Evolutionary conservation across 2,888 invertebrate genomes (phyloP), one percentile per base, ranked within the genome.

Genomic region (Ditylenchus weischeri): DNA sequence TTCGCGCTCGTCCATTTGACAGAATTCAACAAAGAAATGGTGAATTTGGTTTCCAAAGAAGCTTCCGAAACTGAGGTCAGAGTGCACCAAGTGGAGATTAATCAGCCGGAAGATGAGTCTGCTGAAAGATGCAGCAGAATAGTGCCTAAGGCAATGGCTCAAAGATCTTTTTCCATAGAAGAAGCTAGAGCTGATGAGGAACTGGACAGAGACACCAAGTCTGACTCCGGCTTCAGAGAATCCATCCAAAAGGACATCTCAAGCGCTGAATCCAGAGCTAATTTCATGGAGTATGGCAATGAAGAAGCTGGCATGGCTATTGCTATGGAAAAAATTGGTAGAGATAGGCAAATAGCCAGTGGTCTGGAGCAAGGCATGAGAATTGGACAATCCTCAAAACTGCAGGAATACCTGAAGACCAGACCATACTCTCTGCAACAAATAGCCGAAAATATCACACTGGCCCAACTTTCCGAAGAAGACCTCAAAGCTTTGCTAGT

Each of bases 141-240:
- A 11, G 8, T 29, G 18, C 7, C 59, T 10, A 3, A 54, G 7
- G 57, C 10, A 15, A 47, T 47, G 23, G n/a, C 49, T 11, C 38
- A 43, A 49, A 36, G 43, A 23, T 15, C 49, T 18, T 38, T 43
- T 57, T 18, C 57, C 21, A 19, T 64, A 47, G 13, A 43, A 43
- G 43, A 43, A 15, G 43, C 43, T 43, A 43, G 43, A 43, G 43
- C 43, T 2, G 43, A 43, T 43, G 13, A 43, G 15, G 43, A 43
- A 43, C 15, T 43, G 43, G 43, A 43, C 13, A 54, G 50, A 23
- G 47, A 43, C 18, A 48, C 43, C 3, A 60, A 62, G 6, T 66
- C 66, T 38, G 66, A 66, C 49, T 62, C 61, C 11, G 66, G 66
- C n/a, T 66, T 66, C 43, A 35, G 62, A 35, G 60, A 60, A 35